Conservation (phyloP, 2,797 vertebrate species). For the Delichon dasypus region DNA sequence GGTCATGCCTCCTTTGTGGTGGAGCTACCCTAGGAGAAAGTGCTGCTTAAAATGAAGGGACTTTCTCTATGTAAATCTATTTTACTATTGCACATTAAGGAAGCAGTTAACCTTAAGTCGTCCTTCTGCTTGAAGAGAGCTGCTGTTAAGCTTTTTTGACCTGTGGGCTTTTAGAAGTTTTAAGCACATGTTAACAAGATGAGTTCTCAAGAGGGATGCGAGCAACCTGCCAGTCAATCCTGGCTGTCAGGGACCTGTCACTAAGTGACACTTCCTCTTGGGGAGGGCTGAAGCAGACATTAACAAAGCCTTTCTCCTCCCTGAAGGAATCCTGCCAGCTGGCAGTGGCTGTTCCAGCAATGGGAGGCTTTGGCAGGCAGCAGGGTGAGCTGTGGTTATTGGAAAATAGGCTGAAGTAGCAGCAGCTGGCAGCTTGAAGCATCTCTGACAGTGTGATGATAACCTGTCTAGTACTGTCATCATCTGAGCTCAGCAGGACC, state of each 20-base stretch:
- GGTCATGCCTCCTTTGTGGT: neutral
- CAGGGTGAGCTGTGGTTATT: neutral
- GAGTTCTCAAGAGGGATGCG: neutral
- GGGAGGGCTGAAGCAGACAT: neutral
- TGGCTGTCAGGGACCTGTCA: neutral
- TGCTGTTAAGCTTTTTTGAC: neutral
- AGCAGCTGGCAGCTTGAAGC: conserved; percentile 22
- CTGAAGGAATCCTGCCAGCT: neutral
- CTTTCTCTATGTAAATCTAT: neutral
- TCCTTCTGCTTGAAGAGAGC: neutral
- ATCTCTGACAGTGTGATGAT: conserved; percentile 25
- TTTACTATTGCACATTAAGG: neutral
- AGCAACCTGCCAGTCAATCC: neutral
- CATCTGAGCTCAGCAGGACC: neutral
- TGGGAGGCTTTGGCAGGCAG: conserved; percentile 2
- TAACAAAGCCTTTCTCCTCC: neutral
- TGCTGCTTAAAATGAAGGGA: neutral
- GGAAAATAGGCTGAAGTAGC: conserved; percentile 4
- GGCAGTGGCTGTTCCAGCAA: neutral
- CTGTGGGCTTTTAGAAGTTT: neutral
- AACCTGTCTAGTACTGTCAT: conserved; percentile 12
- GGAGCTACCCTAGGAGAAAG: neutral
- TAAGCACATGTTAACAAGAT: neutral
- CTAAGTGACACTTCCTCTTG: neutral
- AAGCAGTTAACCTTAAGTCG: neutral